These are phyloP conservation scores for Latheticus oryzae DNA, from an alignment of 2,888 invertebrate species.

Conservation along the genomic window DNA sequence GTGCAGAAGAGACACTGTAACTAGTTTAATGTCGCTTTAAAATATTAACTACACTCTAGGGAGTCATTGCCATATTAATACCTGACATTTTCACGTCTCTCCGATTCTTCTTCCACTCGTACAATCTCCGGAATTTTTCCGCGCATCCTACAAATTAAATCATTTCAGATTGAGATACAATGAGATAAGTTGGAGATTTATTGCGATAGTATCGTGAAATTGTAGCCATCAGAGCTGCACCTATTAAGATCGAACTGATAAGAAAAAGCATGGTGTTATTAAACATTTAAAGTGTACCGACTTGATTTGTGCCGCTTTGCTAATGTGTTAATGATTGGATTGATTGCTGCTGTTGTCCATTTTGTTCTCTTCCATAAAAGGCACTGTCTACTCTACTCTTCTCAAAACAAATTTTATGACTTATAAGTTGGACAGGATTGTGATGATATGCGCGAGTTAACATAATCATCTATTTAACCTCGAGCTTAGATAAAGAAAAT, in stretches of 20 bases:
- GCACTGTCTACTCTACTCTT: too few relatives aligned
- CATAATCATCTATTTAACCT: slow-evolving; percentile 5
- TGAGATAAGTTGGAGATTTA: slow-evolving; percentile 33
- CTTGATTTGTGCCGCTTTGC: slow-evolving; percentile 18
- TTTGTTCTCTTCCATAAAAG: slow-evolving; percentile 2
- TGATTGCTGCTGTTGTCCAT: neutral
- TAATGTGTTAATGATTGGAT: slow-evolving; percentile 12
- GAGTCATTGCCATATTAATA: slow-evolving; percentile 25
- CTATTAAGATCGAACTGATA: slow-evolving; percentile 40
- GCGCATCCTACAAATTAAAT: slow-evolving; percentile 30
- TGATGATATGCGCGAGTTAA: slow-evolving; percentile 8
- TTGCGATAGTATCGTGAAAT: slow-evolving; percentile 37
- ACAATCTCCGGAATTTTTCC: neutral
- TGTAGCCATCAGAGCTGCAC: slow-evolving; percentile 38
- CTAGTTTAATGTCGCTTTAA: slow-evolving; percentile 33
- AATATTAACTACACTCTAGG: slow-evolving; percentile 29
- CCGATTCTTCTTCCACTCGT: slow-evolving; percentile 2
- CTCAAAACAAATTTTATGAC: too few relatives aligned
- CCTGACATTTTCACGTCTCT: slow-evolving; percentile 17
- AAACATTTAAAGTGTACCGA: slow-evolving; percentile 39
- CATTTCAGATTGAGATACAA: slow-evolving; percentile 35
- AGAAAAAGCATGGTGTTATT: slow-evolving; percentile 32
- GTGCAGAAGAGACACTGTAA: slow-evolving; percentile 14
- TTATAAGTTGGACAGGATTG: slow-evolving; percentile 7
- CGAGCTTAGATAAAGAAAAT: slow-evolving; percentile 1